phyloP scores from a whole-genome alignment of 1,140 invertebrate genomes.

The Anastatus disparis region DNA sequence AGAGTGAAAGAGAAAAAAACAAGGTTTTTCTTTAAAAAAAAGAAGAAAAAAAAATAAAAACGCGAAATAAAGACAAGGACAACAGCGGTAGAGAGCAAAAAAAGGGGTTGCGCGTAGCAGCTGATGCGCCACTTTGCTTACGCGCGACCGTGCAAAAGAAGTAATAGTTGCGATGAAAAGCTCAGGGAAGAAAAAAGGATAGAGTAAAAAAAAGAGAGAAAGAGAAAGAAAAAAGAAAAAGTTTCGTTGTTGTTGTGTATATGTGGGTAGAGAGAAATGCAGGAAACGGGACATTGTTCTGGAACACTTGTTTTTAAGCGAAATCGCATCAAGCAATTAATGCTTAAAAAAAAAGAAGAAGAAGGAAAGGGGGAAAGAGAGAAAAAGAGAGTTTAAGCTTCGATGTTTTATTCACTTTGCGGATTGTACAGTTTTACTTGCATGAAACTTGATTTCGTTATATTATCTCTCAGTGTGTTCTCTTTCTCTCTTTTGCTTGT shows the following conservation, averaged over 20 bases:
- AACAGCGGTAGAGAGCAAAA: not conserved
- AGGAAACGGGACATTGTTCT: slow-evolving; percentile 12
- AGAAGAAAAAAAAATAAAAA: too few species aligned
- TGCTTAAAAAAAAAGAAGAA: not conserved
- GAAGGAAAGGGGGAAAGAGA: too few species aligned
- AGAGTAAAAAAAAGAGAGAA: too few species aligned
- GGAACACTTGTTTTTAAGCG: slow-evolving; percentile 22
- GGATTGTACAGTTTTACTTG: not conserved
- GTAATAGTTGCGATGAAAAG: slow-evolving; percentile 3
- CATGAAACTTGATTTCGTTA: not conserved
- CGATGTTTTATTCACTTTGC: not conserved
- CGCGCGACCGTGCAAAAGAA: not conserved
- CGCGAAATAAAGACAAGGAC: not conserved
- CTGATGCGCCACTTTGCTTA: slow-evolving; percentile 26
- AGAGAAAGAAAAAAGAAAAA: not conserved
- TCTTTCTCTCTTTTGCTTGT: not conserved
- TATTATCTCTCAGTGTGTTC: not conserved
- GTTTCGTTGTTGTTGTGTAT: not conserved
- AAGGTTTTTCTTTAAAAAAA: too few species aligned
- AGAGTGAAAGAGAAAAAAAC: slow-evolving; percentile 4
- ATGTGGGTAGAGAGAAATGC: not conserved
- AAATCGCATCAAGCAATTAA: slow-evolving; percentile 32
- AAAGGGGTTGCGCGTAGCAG: not conserved
- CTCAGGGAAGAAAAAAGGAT: not conserved
- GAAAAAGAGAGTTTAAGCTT: too few species aligned